These are phyloP conservation scores for Eupelmus urozonus DNA, from an alignment of 2,888 invertebrate genomes.

Conservation along the genomic window DNA sequence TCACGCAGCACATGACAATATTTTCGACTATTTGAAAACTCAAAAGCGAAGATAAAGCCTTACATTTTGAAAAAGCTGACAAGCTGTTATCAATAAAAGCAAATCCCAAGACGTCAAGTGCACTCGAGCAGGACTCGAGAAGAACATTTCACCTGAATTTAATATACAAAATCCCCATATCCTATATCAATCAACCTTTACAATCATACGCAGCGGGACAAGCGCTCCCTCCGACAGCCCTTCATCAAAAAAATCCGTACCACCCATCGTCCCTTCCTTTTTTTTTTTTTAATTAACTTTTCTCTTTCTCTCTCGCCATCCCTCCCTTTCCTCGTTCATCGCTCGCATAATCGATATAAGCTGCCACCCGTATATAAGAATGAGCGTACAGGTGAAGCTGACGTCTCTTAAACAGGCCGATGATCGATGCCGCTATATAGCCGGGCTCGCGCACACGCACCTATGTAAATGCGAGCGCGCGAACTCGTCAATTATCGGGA, in stretches of 20 bases:
- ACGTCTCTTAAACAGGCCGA: conserved; percentile 27
- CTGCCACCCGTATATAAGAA: neutral
- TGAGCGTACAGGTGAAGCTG: conserved; percentile 13
- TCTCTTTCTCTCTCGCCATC: neutral
- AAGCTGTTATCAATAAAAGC: too few relatives aligned
- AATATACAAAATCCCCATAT: neutral
- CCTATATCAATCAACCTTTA: neutral
- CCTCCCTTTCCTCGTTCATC: conserved; percentile 1
- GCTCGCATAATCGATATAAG: conserved; percentile 28
- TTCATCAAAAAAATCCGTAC: too few relatives aligned
- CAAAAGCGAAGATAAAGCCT: too few relatives aligned
- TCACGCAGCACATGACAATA: too few relatives aligned
- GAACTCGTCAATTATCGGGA: conserved; percentile 42
- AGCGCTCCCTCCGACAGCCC: too few relatives aligned
- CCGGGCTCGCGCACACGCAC: neutral
- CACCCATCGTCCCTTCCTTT: neutral
- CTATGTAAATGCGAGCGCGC: neutral
- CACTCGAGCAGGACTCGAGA: neutral
- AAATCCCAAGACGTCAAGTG: too few relatives aligned
- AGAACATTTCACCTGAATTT: neutral
- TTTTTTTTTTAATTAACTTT: conserved; percentile 11
- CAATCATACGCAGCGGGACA: too few relatives aligned
- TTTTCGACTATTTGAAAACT: too few relatives aligned
- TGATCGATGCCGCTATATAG: conserved; percentile 41
- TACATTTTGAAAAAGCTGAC: too few relatives aligned